Percentiles rank a stretch among this genome's conserved stretches.
Evolutionary conservation across 2,888 invertebrate genomes (phyloP).

Genomic region (Buathra laborator): DNA sequence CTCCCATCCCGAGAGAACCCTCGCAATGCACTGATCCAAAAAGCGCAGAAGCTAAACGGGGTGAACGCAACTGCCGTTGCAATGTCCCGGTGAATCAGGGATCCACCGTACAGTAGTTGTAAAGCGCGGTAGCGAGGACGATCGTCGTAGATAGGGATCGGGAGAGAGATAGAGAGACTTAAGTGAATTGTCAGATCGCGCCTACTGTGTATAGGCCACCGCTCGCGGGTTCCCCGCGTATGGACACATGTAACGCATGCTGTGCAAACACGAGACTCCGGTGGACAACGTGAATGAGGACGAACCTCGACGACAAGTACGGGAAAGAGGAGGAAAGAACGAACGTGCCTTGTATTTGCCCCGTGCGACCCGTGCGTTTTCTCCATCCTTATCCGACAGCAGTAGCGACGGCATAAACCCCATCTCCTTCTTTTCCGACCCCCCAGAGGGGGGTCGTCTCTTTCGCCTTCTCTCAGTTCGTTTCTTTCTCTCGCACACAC

Average conservation of each 20-base stretch:
- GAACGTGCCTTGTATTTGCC: conserved; percentile 11
- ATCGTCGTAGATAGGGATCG: conserved; percentile 76
- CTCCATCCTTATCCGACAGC: conserved; percentile 57
- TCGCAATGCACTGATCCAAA: not conserved
- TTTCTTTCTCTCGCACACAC: conserved; percentile 58
- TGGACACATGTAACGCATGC: conserved; percentile 83
- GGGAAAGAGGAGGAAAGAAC: conserved; percentile 34
- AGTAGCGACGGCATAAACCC: conserved; percentile 57
- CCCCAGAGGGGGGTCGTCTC: conserved; percentile 68
- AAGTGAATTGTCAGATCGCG: conserved; percentile 83
- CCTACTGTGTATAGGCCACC: conserved; percentile 65
- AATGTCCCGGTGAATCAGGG: not conserved
- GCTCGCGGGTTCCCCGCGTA: conserved; percentile 71
- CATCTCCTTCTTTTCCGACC: conserved; percentile 71
- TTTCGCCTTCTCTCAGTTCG: conserved; percentile 29
- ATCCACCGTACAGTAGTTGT: conserved; percentile 2
- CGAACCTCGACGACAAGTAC: conserved; percentile 17
- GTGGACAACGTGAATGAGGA: conserved; percentile 48
- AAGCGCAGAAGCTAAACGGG: not conserved
- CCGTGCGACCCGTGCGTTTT: conserved; percentile 42
- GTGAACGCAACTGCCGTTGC: conserved; percentile 3
- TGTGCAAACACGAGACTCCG: conserved; percentile 81
- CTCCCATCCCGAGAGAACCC: conserved; percentile 1
- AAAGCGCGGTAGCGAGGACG: conserved; percentile 59
- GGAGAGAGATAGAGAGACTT: conserved; percentile 77